A percentile compares a stretch with the other conserved stretches of the same genome.
Evolutionary conservation across 2,113 vertebrate genomes (phyloP).

Genomic region (Gnathonemus longibarbis): DNA sequence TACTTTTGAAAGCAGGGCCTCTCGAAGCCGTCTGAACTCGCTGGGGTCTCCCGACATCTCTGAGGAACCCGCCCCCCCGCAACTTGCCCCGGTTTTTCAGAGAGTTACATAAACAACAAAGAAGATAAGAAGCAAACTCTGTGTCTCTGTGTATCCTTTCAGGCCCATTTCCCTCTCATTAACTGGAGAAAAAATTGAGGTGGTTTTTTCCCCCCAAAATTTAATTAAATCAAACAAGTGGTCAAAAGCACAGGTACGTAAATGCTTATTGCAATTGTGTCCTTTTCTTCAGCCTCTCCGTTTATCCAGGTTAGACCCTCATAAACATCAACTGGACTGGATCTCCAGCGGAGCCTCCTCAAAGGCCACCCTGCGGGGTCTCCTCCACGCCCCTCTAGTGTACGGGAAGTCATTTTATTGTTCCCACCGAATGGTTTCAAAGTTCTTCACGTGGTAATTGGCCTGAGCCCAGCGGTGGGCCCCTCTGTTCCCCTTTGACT

Average conservation of each 20-base stretch:
- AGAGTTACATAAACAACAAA: neutral
- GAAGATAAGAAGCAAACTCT: neutral
- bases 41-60: neutral
- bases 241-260: neutral
- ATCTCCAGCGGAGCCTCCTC: neutral
- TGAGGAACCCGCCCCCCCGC: neutral
- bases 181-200: neutral
- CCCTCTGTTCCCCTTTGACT: neutral
- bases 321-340: neutral
- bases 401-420: neutral
- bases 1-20: neutral
- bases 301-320: neutral
- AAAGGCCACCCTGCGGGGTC: neutral
- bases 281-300: neutral
- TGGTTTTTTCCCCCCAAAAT: neutral
- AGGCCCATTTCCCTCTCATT: neutral
- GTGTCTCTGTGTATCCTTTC: neutral
- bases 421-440: neutral
- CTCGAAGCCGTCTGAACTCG: neutral
- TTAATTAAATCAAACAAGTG: neutral
- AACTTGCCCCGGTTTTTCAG: neutral
- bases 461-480: neutral
- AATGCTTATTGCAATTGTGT: neutral
- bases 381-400: neutral
- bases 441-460: constrained; percentile 4